Evolutionary conservation across 1,140 invertebrate genomes (phyloP).

Genomic region (Hyles vespertilio): DNA sequence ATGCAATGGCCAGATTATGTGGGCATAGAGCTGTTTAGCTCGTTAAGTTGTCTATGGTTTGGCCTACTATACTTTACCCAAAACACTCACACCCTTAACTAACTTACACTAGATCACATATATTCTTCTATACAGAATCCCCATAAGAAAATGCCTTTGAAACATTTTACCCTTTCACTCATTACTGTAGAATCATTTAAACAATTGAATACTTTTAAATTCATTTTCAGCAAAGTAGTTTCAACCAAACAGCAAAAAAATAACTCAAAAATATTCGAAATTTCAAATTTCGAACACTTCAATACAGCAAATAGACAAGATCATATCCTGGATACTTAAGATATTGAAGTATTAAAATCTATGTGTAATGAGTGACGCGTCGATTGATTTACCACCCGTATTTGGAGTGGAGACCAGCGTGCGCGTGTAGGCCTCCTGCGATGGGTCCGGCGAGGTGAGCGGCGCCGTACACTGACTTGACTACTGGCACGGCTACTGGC

Average conservation of each 20-base stretch:
- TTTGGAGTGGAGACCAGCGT: constrained; percentile 18
- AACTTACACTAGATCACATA: constrained; percentile 55
- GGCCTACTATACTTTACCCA: neutral
- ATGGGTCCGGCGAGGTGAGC: constrained; percentile 8
- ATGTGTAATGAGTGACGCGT: constrained; percentile 11
- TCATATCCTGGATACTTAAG: no score
- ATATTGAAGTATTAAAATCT: neutral
- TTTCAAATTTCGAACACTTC: no score
- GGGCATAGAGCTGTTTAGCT: neutral
- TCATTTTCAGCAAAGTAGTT: no score
- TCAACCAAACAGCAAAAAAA: no score
- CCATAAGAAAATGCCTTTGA: constrained; percentile 41
- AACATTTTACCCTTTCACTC: constrained; percentile 18
- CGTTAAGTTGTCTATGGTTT: neutral
- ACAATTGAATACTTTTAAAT: no score
- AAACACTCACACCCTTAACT: constrained; percentile 20
- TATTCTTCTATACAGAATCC: constrained; percentile 30
- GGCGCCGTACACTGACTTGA: constrained; percentile 32
- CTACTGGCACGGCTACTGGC: constrained; percentile 49
- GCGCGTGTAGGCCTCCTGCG: constrained; percentile 16
- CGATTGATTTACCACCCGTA: constrained; percentile 28
- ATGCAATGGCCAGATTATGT: neutral
- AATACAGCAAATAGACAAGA: no score
- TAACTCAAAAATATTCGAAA: no score
- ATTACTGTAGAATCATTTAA: constrained; percentile 9